phyloP scores from a whole-genome alignment of 2,113 vertebrate species.

The Nannospalax galili region DNA sequence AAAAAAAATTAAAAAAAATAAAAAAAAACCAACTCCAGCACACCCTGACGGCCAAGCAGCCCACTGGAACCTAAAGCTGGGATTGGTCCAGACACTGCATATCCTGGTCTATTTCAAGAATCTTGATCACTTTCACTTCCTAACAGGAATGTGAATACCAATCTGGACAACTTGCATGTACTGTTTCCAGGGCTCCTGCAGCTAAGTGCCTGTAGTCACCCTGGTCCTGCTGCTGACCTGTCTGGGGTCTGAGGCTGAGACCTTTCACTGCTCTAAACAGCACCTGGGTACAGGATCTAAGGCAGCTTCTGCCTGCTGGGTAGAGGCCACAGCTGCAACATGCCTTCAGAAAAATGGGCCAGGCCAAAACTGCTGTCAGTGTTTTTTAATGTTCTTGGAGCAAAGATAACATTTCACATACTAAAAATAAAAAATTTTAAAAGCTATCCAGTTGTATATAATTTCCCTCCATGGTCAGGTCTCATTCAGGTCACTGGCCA shows the following conservation, averaged over 20 bases:
- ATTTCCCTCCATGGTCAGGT: slow-evolving; percentile 62
- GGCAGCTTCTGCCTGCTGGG: slow-evolving; percentile 39
- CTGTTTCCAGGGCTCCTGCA: not conserved
- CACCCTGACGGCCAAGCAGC: not conserved
- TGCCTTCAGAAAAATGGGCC: slow-evolving; percentile 21
- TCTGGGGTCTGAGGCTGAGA: no score
- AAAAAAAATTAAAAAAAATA: no score
- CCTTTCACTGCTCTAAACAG: no score
- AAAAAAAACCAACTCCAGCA: no score
- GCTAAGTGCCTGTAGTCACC: not conserved
- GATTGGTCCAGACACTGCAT: not conserved
- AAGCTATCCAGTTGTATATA: slow-evolving; percentile 50
- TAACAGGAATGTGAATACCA: not conserved
- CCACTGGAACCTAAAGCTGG: not conserved
- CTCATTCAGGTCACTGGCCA: slow-evolving; percentile 75
- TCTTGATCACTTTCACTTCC: not conserved
- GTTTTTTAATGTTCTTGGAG: slow-evolving; percentile 52
- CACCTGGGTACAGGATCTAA: not conserved
- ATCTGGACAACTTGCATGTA: not conserved
- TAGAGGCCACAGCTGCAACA: slow-evolving; percentile 56
- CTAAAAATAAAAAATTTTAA: slow-evolving; percentile 70
- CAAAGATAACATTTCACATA: slow-evolving; percentile 68
- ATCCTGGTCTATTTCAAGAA: not conserved
- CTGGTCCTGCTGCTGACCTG: not conserved
- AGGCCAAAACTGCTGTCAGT: slow-evolving; percentile 56